Conservation (phyloP, 2,797 vertebrate species). For the Balearica regulorum region DNA sequence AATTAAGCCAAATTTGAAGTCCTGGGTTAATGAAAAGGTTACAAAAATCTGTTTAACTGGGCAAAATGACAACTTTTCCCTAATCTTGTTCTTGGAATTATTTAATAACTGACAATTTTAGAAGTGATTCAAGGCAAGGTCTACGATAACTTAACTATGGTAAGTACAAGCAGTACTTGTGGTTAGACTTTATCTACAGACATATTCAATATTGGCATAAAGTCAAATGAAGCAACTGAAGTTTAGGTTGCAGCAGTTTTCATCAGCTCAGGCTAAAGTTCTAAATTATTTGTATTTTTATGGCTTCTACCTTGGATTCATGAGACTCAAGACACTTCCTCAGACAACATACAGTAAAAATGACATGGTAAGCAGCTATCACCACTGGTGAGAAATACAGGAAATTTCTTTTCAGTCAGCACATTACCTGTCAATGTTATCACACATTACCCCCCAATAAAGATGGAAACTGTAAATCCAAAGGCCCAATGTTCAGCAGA, state of each 20-base stretch:
- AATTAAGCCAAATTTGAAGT: background rate
- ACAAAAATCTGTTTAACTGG: background rate
- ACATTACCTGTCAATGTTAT: background rate
- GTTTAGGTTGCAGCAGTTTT: background rate
- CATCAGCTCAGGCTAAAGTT: background rate
- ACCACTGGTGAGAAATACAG: background rate
- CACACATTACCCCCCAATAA: background rate
- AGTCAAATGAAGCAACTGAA: background rate
- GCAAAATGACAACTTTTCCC: background rate
- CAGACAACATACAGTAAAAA: background rate
- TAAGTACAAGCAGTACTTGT: background rate
- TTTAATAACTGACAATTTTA: background rate
- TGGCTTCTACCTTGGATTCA: background rate
- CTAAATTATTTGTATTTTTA: background rate
- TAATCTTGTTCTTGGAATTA: background rate
- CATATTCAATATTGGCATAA: background rate
- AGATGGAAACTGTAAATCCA: background rate
- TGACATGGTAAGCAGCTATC: background rate
- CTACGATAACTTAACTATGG: background rate
- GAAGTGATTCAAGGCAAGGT: background rate
- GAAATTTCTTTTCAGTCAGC: background rate
- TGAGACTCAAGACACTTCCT: background rate
- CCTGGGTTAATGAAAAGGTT: background rate
- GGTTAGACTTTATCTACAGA: background rate
- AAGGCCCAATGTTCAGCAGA: background rate